Evolutionary conservation across 2,888 invertebrate genomes (phyloP), one percentile per base, ranked within the genome.

Genomic region (Blastobasis adustella): DNA sequence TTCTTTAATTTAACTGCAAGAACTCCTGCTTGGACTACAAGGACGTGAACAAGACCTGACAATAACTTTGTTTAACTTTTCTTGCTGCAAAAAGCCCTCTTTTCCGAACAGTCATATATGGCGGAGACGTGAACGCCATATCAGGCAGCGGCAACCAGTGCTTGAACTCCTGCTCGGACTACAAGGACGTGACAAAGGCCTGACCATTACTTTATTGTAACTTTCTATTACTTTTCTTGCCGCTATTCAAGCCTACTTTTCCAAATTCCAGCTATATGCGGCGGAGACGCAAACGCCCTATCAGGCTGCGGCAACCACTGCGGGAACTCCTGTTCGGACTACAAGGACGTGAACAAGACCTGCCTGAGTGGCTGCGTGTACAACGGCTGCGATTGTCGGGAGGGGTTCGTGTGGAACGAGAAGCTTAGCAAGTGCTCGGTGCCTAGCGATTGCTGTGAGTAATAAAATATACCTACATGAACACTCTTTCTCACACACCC

Each of bases 281-380:
- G 70, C 4, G 75, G 72, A 0, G 82, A 82, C 51, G 56, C 53
- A 47, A 82, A 82, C 52, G 82, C 82, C 0, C 75, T 71, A 3
- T 67, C 73, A 0, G 82, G 82, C 6, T 82, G 82, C 50, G 81
- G 82, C 0, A 79, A 82, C 65, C 71, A 75, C 55, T 82, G 82
- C 53, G 80, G 82, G 3, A 73, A 73, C 53, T 71, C 68, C 3
- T 82, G 82, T 49, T 73, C 77, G 0, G 82, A 82, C 58, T 71
- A 76, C 58, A 65, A 58, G 41, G 73, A 78, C 4, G 55, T 62
- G 1, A 76, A 81, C 60, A 81, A 82, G 53, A 79, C 73, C 0
- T 82, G 82, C 53, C 58, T 73, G 1, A 73, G 67, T 6, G 78
- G 80, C 0, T 82, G 82, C 49, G 66, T 73, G 42, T 79, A 77